These are phyloP conservation scores for Sialia sialis DNA, from an alignment of 2,113 vertebrate genomes.

Conservation along the genomic window DNA sequence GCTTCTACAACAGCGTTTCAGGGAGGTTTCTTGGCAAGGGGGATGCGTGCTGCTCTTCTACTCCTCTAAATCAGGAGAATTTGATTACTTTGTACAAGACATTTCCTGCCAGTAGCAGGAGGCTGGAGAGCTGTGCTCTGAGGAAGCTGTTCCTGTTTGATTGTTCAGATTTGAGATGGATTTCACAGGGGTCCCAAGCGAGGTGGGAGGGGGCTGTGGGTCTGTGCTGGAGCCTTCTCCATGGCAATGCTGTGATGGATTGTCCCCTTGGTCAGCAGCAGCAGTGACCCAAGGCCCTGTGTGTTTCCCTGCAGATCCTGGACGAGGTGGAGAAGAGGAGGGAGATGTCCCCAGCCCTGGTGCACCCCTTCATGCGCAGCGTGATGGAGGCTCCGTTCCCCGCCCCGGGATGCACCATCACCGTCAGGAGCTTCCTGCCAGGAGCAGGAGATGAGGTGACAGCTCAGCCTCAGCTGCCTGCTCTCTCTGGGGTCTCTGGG, in stretches of 20 bases:
- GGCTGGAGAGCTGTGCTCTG: not conserved
- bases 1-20: not conserved
- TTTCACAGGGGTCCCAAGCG: not conserved
- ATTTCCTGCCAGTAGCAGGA: not conserved
- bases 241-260: not conserved
- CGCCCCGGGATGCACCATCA: slow-evolving; percentile 90
- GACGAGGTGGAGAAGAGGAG: slow-evolving; percentile 94
- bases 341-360: slow-evolving; percentile 89
- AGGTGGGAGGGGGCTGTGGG: not conserved
- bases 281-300: not conserved
- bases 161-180: not conserved
- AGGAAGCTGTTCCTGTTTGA: not conserved
- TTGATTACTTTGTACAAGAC: not conserved
- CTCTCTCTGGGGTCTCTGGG: fast-evolving
- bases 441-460: slow-evolving; percentile 89
- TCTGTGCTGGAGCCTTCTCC: not conserved
- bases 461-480: not conserved
- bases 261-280: not conserved
- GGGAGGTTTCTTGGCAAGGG: not conserved
- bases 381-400: slow-evolving; percentile 98
- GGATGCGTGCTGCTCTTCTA: not conserved
- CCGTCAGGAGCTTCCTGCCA: slow-evolving; percentile 92
- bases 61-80: not conserved
- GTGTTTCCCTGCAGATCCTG: slow-evolving; percentile 79
- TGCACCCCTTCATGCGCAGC: slow-evolving; percentile 93